Conservation (phyloP, 2,113 vertebrate species). For the Ondatra zibethicus region DNA sequence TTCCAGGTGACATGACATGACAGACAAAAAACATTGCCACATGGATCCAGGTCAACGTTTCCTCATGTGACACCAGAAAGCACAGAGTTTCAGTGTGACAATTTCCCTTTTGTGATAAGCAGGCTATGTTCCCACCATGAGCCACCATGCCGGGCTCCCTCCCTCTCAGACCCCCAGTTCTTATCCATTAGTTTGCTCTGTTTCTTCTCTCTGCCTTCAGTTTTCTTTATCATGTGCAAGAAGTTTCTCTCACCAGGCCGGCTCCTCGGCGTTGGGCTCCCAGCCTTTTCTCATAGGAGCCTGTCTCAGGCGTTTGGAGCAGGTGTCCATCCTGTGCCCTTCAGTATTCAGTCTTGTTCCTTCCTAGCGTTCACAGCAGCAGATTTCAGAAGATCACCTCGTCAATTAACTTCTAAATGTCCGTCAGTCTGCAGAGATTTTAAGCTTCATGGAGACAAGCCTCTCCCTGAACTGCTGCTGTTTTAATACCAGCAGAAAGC, state of each 20-base stretch:
- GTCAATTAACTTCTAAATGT: neutral
- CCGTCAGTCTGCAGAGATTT: neutral
- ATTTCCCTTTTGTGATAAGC: neutral
- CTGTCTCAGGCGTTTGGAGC: neutral
- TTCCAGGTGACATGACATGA: neutral
- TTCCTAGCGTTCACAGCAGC: neutral
- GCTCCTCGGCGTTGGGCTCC: neutral
- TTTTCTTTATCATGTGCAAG: neutral
- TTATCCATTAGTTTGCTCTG: neutral
- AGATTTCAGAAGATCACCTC: neutral
- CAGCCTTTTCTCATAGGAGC: neutral
- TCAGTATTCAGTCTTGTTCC: neutral
- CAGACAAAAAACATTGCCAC: neutral
- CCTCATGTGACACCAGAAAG: neutral
- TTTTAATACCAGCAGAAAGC: neutral
- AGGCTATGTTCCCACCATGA: neutral
- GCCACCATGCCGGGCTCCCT: fast-evolving
- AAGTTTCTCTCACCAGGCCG: neutral
- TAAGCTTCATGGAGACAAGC: neutral
- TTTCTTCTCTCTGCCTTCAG: neutral
- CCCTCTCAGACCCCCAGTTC: neutral
- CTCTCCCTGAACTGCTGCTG: neutral
- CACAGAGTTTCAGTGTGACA: fast-evolving
- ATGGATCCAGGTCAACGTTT: neutral
- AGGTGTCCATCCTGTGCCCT: neutral